A percentile compares a stretch with the other conserved stretches of the same genome.
Evolutionary conservation across 2,113 vertebrate genomes (phyloP).

Genomic region (Girardinichthys multiradiatus): DNA sequence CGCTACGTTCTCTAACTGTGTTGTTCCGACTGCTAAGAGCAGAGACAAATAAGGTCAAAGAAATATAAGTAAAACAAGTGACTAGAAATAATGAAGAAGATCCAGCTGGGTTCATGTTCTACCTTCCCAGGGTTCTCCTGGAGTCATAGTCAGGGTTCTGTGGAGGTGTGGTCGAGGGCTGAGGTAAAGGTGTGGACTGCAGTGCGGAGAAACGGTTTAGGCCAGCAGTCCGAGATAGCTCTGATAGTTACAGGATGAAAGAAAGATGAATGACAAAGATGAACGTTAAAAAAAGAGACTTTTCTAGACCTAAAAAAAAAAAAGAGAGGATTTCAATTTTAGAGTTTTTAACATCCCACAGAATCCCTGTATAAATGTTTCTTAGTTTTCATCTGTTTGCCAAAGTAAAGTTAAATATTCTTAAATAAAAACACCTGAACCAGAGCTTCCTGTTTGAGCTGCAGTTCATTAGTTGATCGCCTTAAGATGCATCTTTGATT

Average conservation of each 20-base stretch:
- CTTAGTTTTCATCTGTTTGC: too few relatives aligned
- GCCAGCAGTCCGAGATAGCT: slow-evolving; percentile 87
- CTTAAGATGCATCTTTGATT: background rate
- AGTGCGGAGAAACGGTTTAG: slow-evolving; percentile 95
- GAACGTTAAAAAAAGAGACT: too few relatives aligned
- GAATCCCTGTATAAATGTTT: too few relatives aligned
- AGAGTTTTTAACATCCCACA: too few relatives aligned
- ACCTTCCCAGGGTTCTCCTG: slow-evolving; percentile 90
- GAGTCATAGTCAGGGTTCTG: slow-evolving; percentile 87
- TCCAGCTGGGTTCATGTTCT: background rate
- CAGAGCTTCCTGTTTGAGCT: background rate
- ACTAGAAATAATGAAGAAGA: background rate
- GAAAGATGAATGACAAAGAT: background rate
- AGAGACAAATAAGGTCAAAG: background rate
- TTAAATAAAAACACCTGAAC: too few relatives aligned
- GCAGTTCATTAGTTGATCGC: background rate
- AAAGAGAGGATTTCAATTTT: too few relatives aligned
- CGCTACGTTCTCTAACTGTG: slow-evolving; percentile 87
- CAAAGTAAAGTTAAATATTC: too few relatives aligned
- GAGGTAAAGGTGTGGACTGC: slow-evolving; percentile 80
- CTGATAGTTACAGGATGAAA: slow-evolving; percentile 65
- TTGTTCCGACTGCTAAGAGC: slow-evolving; percentile 77
- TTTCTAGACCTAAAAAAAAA: too few relatives aligned
- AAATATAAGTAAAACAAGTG: background rate
- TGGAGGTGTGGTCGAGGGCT: slow-evolving; percentile 79